A percentile compares a stretch with the other conserved stretches of the same genome.
Conservation (phyloP, 2,888 invertebrate genomes). For the Pollenia amentaria region DNA sequence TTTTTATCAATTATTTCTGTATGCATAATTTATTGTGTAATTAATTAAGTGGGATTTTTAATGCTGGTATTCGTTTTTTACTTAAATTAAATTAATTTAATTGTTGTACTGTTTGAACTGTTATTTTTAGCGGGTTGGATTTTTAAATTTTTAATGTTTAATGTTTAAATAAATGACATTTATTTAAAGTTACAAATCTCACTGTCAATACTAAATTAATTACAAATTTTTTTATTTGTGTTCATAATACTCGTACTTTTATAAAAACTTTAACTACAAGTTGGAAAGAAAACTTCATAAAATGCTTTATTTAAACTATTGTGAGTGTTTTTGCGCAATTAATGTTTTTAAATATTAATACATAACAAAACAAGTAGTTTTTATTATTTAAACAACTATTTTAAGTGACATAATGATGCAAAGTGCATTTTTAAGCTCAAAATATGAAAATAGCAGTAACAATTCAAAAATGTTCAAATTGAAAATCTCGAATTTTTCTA, state of each 20-base stretch:
- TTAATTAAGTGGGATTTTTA: constrained; percentile 41
- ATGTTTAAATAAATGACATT: neutral
- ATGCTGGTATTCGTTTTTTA: constrained; percentile 25
- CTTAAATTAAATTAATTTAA: constrained; percentile 34
- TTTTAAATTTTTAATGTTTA: constrained; percentile 17
- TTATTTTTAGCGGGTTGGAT: constrained; percentile 36
- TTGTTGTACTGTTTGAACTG: neutral
- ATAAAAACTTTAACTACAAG: neutral
- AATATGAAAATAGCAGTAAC: too few relatives aligned
- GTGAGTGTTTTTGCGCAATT: neutral
- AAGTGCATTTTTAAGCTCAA: neutral
- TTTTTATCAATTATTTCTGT: constrained; percentile 16
- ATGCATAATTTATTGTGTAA: constrained; percentile 19
- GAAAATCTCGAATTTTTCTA: too few relatives aligned
- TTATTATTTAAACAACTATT: neutral
- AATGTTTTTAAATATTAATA: constrained; percentile 7
- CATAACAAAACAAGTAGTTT: neutral
- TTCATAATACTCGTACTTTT: too few relatives aligned
- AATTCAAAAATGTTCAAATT: too few relatives aligned
- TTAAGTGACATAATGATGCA: neutral
- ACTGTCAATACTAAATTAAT: neutral
- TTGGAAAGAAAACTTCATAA: neutral
- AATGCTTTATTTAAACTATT: constrained; percentile 2
- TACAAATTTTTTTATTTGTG: neutral
- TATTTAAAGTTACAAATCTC: constrained; percentile 19